Evolutionary conservation across 1,140 invertebrate genomes (phyloP).

Genomic region (Zaprionus lachaisei): DNA sequence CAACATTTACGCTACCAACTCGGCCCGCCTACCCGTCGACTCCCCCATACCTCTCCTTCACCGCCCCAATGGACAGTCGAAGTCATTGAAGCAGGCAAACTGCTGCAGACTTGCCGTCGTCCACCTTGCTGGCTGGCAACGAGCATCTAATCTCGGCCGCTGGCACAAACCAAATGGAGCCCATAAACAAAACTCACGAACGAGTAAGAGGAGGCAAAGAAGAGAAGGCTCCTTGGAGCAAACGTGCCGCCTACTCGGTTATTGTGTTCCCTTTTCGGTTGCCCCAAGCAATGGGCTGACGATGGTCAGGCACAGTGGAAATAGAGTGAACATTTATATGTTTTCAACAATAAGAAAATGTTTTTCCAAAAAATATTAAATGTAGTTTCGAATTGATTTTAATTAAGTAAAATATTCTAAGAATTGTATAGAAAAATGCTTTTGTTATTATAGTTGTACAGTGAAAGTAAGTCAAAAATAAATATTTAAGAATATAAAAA

Average conservation of each 20-base stretch:
- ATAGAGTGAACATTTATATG: neutral
- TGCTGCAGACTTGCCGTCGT: slow-evolving; percentile 8
- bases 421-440: too few species aligned
- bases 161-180: slow-evolving; percentile 62
- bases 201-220: slow-evolving; percentile 3
- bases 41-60: neutral
- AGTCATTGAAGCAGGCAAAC: neutral
- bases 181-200: slow-evolving; percentile 67
- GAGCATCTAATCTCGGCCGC: slow-evolving; percentile 62
- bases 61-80: neutral
- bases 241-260: slow-evolving; percentile 61
- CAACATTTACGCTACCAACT: slow-evolving; percentile 45
- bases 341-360: neutral
- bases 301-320: slow-evolving; percentile 40
- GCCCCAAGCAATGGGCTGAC: slow-evolving; percentile 35
- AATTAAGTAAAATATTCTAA: too few species aligned
- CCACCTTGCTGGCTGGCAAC: slow-evolving; percentile 51
- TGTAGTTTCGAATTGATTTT: too few species aligned
- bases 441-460: neutral
- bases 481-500: too few species aligned
- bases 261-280: slow-evolving; percentile 21
- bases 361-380: too few species aligned
- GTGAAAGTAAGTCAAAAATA: too few species aligned
- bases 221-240: slow-evolving; percentile 19
- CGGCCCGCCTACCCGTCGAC: neutral